Evolutionary conservation across 2,797 vertebrate genomes (phyloP), one percentile per base, ranked within the genome.

Genomic region (Microctenopoma lineatum): DNA sequence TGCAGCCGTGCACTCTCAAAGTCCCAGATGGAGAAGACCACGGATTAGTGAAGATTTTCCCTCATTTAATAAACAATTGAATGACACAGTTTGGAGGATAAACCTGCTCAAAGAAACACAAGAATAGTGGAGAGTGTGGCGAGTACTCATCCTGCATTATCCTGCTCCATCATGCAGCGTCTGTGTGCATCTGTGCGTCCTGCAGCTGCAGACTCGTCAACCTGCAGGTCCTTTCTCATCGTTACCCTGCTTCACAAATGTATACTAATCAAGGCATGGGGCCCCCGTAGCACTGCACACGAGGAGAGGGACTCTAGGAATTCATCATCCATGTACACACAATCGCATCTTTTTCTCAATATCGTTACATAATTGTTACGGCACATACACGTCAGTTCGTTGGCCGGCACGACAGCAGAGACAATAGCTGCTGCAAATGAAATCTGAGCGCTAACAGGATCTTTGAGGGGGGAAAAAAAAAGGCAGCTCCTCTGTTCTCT

Each of bases 21-120:
- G 21, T 70, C 79, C 87, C 92, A 94, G 94, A 94, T 92, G 92
- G 91, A 92, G 85, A 80, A 62, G 51, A 63, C 67, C 56, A 26
- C 27, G 90, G 93, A 93, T 94, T 94, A 94, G 75, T 80, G 85
- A 90, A 91, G 93, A 92, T 93, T 93, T 92, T 85, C 86, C 85
- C 90, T 87, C 86, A 87, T 92, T 93, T 94, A 92, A 92, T 93
- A 93, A 94, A 94, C 86, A 89, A 89, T 85, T 78, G 82, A 83
- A 80, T 92, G 92, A 84, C 88, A 92, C 81, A 89, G 84, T 89
- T 88, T 60, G 75, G 84, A 77, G 87, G 90, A 93, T 92, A 92
- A 94, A 93, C 92, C 90, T 88, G 77, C 64, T 83, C 87, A 83
- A 83, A 89, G 88, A 90, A 79, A 55, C 82, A 73, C 68, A 88